Base-by-base conservation (phyloP, 1,140 invertebrate species). In the Portunus trituberculatus region DNA sequence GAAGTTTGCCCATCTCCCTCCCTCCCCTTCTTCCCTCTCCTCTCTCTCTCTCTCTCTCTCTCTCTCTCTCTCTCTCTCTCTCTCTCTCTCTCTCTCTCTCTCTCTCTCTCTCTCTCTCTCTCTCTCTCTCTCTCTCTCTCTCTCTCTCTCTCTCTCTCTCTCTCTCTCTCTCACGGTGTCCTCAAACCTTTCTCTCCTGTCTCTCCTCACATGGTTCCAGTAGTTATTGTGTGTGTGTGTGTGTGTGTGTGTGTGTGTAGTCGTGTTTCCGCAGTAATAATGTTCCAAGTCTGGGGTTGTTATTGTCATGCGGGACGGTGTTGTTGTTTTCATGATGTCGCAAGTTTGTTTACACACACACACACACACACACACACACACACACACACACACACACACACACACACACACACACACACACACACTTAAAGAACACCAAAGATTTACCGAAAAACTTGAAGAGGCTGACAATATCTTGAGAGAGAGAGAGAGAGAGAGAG, bases 361-460 rank as follows among this genome's bases (percentile, higher is more conserved):
- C 67, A 76, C 67, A 76, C 67, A 76, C 67, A 76, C 67, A 76
- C 67, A 76, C 67, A 76, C 67, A 76, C 67, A 76, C 67, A 76
- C 67, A 76, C 67, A 76, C 67, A 76, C 67, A 76, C 67, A 76
- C 67, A 76, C 67, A 76, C 67, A 76, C 67, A 76, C 67, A 76
- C 67, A 76, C 67, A 76, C 67, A 76, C 67, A 76, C 67, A 76
- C 67, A 76, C 67, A 76, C 67, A 76, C 25, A n/a, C 67, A 76
- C 67, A 76, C 67, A 76, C 25, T n/a, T 76, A 76, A n/a, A n/a
- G 67, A 76, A n/a, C 67, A n/a, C 67, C 20, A 76, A n/a, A n/a
- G 67, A 76, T 76, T 76, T n/a, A n/a, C 67, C 67, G 25, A 76
- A 76, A 76, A 76, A 76, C 67, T 76, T 76, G 67, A 59, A 10